These are phyloP conservation scores for Orcinus orca DNA, from an alignment of 2,113 vertebrate genomes.

Conservation along the genomic window DNA sequence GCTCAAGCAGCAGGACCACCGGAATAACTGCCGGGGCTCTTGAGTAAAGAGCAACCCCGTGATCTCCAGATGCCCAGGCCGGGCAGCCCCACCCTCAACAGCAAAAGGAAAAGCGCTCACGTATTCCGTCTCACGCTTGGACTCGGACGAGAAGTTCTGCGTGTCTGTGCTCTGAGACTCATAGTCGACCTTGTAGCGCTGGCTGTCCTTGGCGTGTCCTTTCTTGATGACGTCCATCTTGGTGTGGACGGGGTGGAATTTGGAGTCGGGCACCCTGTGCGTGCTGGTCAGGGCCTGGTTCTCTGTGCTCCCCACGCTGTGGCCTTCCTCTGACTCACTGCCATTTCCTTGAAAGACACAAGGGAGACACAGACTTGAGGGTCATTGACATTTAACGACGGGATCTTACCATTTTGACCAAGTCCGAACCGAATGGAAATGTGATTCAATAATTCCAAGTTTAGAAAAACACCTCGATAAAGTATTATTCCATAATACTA, in stretches of 20 bases:
- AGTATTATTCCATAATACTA: not conserved
- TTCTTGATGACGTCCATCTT: conserved; percentile 89
- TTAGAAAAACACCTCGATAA: not conserved
- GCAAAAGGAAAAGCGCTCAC: conserved; percentile 84
- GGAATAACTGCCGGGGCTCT: not conserved
- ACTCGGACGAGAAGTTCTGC: conserved; percentile 92
- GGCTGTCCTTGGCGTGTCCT: conserved; percentile 88
- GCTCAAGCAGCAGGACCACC: not conserved
- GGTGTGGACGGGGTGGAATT: conserved; percentile 79
- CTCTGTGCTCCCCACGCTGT: conserved; percentile 74
- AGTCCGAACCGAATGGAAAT: not conserved
- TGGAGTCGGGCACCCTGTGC: conserved; percentile 79
- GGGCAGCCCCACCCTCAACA: fast-evolving
- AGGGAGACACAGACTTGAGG: not conserved
- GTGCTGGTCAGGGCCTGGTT: conserved; percentile 79
- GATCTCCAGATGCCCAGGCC: not conserved
- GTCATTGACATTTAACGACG: fast-evolving
- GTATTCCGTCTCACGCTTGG: conserved; percentile 92
- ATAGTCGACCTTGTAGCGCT: conserved; percentile 90
- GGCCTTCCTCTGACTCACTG: conserved; percentile 87
- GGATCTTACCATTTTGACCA: not conserved
- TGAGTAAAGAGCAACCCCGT: not conserved
- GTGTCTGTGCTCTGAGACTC: conserved; percentile 89
- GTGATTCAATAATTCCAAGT: not conserved
- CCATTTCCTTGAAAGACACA: conserved; percentile 77